Conservation (phyloP, 2,888 invertebrate species). For the Hermodice carunculata region DNA sequence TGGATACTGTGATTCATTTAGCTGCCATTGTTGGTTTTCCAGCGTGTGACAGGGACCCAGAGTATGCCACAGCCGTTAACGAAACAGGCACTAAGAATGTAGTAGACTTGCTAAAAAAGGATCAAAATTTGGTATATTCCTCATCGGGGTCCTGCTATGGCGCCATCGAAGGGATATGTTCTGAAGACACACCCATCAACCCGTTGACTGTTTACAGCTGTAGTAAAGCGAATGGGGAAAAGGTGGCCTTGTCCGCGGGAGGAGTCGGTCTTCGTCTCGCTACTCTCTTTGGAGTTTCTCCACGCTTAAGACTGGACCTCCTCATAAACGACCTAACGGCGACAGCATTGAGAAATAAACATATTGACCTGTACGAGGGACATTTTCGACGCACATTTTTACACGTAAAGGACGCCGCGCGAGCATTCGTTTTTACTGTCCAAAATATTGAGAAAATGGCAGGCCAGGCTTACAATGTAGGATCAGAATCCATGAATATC, state of each 20-base stretch:
- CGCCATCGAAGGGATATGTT: constrained; percentile 64
- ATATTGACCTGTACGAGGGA: constrained; percentile 66
- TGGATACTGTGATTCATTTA: constrained; percentile 62
- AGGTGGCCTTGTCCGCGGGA: constrained; percentile 48
- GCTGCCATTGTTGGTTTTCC: constrained; percentile 69
- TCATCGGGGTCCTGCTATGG: constrained; percentile 69
- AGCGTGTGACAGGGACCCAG: constrained; percentile 65
- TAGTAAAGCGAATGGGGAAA: constrained; percentile 66
- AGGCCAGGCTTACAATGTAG: constrained; percentile 66
- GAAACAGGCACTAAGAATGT: constrained; percentile 60
- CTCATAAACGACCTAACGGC: constrained; percentile 66
- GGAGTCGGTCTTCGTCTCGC: constrained; percentile 66
- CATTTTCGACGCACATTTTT: constrained; percentile 66
- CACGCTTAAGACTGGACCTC: constrained; percentile 66
- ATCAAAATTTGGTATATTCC: constrained; percentile 65
- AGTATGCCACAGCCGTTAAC: constrained; percentile 58
- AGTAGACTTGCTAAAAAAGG: constrained; percentile 49
- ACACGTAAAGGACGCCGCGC: constrained; percentile 66
- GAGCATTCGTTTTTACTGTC: constrained; percentile 65
- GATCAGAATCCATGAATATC: constrained; percentile 68
- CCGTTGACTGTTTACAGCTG: constrained; percentile 67
- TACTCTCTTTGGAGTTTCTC: constrained; percentile 67
- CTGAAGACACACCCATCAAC: constrained; percentile 65
- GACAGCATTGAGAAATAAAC: constrained; percentile 56
- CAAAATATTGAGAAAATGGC: constrained; percentile 60